These are phyloP conservation scores for Brachyalestes nurse DNA, from an alignment of 2,797 vertebrate species.

Conservation along the genomic window DNA sequence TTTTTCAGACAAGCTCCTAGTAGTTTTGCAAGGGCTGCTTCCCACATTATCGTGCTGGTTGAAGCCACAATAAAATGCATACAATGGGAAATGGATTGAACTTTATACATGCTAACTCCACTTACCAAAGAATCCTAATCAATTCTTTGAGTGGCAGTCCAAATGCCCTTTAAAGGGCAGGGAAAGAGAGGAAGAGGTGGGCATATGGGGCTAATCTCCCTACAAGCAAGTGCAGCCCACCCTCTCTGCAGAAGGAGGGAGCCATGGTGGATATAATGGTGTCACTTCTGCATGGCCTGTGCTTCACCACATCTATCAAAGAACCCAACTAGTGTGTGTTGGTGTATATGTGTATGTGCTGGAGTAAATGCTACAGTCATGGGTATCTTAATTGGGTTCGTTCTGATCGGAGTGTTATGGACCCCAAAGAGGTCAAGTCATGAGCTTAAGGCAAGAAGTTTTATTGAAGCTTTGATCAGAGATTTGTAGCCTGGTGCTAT, in stretches of 20 bases:
- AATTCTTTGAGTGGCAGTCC: constrained; percentile 51
- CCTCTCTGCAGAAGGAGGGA: constrained; percentile 51
- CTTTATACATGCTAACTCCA: constrained; percentile 43
- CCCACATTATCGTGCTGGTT: constrained; percentile 19
- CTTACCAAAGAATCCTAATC: constrained; percentile 56
- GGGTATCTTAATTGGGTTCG: not conserved
- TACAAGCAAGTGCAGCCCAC: constrained; percentile 38
- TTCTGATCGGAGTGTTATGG: constrained; percentile 20
- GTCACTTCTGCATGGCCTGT: constrained; percentile 7
- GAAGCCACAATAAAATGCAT: not conserved
- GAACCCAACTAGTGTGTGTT: constrained; percentile 18
- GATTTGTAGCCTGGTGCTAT: not conserved
- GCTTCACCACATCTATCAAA: constrained; percentile 8
- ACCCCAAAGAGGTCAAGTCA: not conserved
- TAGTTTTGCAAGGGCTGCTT: not conserved
- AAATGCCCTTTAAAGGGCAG: constrained; percentile 37
- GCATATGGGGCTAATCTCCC: constrained; percentile 34
- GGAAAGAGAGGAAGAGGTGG: constrained; percentile 26
- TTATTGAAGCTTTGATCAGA: constrained; percentile 19
- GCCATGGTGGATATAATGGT: constrained; percentile 28
- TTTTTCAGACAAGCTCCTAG: not conserved
- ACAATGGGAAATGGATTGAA: not conserved
- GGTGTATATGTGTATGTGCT: not conserved
- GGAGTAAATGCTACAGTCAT: not conserved
- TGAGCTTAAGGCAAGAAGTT: not conserved